Base-by-base conservation (phyloP, 2,113 vertebrate genomes). In the Scartelaos histophorus region DNA sequence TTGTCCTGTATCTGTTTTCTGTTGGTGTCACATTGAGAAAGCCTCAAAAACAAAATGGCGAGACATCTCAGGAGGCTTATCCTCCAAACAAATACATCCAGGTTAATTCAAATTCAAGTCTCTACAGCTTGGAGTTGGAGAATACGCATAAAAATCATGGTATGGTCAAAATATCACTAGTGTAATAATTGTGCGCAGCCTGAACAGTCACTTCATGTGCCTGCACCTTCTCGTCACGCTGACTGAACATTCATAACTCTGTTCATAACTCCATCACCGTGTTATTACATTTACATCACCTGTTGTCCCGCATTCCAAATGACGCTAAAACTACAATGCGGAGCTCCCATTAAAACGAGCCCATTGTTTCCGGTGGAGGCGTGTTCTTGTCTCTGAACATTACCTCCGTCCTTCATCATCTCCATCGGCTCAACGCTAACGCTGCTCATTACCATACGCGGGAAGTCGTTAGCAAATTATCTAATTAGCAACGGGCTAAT, bases 401-500 rank as follows among this genome's bases (percentile, higher is more conserved):
- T 38, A 49, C 49, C 66, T 66, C 38, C 49, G 35, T 67, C 64
- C 43, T 35, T 70, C 65, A 80, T 80, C 82, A 74, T 67, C 29
- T 29, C 29, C 29, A 85, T 46, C 15, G 3, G 7, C 43, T 62
- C 45, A 54, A 76, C 49, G 49, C 61, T 54, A 69, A 17, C n/a
- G 53, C 54, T 70, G 62, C 58, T 43, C 61, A 47, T 43, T 54
- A 71, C 34, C 62, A 75, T 45, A 64, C 67, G 24, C 76, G 70
- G 34, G 57, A 74, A 71, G 75, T 58, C 79, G 67, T 79, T 56
- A 67, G 64, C 21, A 71, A 72, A 75, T 49, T 53, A 68, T 64
- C 49, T 57, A 83, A 78, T 85, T 78, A 79, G 65, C 65, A 64
- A n/a, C 74, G 68, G 56, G 80, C 78, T 67, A 76, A 69, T 76